Conservation (phyloP, 2,888 invertebrate genomes). For the Hydriomena furcata region DNA sequence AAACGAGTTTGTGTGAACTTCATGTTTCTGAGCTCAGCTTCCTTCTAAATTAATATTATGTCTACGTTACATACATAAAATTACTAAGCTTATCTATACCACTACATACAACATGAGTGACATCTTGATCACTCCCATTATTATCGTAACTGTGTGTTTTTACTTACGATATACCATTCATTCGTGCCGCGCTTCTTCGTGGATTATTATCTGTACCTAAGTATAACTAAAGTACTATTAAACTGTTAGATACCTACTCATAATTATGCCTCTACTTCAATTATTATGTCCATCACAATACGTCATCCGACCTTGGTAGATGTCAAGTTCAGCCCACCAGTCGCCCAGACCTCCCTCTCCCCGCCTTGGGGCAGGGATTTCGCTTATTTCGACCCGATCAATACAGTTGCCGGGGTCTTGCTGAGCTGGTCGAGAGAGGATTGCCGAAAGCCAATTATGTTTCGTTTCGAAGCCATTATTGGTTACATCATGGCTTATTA, state of each 20-base stretch:
- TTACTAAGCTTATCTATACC: too few species aligned
- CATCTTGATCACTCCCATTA: too few species aligned
- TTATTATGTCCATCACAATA: conserved; percentile 50
- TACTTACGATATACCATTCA: too few species aligned
- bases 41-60: too few species aligned
- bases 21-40: too few species aligned
- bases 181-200: too few species aligned
- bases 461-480: conserved; percentile 31
- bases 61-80: too few species aligned
- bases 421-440: conserved; percentile 12
- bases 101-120: too few species aligned
- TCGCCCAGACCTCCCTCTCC: conserved; percentile 27
- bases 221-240: not conserved
- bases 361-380: not conserved
- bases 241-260: not conserved
- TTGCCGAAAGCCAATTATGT: conserved; percentile 38
- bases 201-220: too few species aligned
- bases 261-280: conserved; percentile 29
- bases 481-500: conserved; percentile 30
- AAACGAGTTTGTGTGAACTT: too few species aligned
- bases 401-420: conserved; percentile 24
- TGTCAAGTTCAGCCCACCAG: conserved; percentile 54
- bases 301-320: conserved; percentile 51
- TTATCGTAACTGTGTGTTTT: too few species aligned
- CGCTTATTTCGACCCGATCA: conserved; percentile 1